Evolutionary conservation across 1,140 invertebrate species (phyloP).

Genomic region (Hesperophylax magnus): DNA sequence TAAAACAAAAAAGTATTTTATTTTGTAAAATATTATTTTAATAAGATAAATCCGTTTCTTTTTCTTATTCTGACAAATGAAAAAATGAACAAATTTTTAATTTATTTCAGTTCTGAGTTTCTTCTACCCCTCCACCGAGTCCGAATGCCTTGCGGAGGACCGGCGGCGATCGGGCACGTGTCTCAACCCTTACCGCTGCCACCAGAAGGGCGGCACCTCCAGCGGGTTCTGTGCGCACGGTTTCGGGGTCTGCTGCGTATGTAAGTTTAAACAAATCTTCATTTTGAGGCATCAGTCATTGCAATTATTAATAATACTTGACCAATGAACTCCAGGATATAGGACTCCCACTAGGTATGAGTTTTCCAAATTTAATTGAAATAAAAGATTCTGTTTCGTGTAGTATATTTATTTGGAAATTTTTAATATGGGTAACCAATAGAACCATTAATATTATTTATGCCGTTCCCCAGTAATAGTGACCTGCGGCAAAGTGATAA

Average conservation of each 20-base stretch:
- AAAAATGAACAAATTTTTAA: background rate
- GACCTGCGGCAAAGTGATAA: conserved; percentile 77
- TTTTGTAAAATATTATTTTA: too few relatives aligned
- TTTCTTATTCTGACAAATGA: too few relatives aligned
- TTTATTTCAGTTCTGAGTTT: conserved; percentile 79
- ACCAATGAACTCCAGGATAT: too few relatives aligned
- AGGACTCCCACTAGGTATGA: too few relatives aligned
- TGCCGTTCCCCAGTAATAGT: conserved; percentile 74
- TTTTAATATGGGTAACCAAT: background rate
- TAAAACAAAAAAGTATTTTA: too few relatives aligned
- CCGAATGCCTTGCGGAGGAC: conserved; percentile 81
- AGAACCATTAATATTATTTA: conserved; percentile 56
- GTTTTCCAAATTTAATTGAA: too few relatives aligned
- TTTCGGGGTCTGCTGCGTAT: conserved; percentile 91
- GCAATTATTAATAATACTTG: too few relatives aligned
- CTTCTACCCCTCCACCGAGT: conserved; percentile 83
- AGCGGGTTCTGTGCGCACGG: conserved; percentile 86
- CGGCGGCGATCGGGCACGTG: conserved; percentile 81
- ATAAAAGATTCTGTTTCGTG: too few relatives aligned
- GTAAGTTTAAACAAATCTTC: conserved; percentile 72
- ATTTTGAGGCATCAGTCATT: too few relatives aligned
- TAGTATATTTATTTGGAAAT: too few relatives aligned
- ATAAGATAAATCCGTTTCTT: too few relatives aligned
- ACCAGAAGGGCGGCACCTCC: conserved; percentile 80
- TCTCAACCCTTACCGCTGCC: conserved; percentile 87